A percentile compares a stretch with the other conserved stretches of the same genome.
Evolutionary conservation across 2,797 vertebrate genomes (phyloP).

Genomic region (Orientallactaga sibirica): DNA sequence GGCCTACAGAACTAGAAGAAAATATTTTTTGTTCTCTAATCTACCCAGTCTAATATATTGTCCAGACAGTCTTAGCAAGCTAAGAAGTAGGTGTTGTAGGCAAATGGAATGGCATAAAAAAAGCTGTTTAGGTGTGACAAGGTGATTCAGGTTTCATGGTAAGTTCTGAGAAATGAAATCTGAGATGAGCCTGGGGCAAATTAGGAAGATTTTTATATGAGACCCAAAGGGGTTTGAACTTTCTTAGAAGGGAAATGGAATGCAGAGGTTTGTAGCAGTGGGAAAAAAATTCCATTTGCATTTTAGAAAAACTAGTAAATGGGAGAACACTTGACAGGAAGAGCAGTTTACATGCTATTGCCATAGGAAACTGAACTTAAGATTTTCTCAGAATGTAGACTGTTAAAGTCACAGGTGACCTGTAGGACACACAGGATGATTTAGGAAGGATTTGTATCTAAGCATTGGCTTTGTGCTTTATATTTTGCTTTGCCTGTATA

Average conservation of each 20-base stretch:
- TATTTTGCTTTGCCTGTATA: slow-evolving; percentile 37
- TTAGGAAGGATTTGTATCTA: slow-evolving; percentile 58
- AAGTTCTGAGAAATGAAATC: slow-evolving; percentile 35
- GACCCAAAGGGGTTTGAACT: slow-evolving; percentile 11
- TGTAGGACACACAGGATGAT: neutral
- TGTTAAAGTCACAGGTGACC: slow-evolving; percentile 32
- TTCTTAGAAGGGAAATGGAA: neutral
- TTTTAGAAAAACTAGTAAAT: slow-evolving; percentile 55
- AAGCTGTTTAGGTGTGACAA: slow-evolving; percentile 4
- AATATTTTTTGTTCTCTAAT: slow-evolving; percentile 42
- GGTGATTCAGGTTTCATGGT: neutral
- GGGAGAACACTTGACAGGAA: neutral
- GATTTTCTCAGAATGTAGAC: slow-evolving; percentile 55
- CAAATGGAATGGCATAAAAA: neutral
- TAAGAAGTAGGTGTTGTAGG: slow-evolving; percentile 34
- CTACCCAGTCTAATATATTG: neutral
- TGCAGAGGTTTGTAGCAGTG: slow-evolving; percentile 3
- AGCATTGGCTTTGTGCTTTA: slow-evolving; percentile 37
- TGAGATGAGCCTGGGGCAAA: neutral
- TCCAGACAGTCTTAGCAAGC: neutral
- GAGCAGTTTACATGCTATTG: neutral
- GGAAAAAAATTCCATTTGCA: neutral
- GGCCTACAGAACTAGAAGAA: slow-evolving; percentile 12
- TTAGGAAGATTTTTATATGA: slow-evolving; percentile 44
- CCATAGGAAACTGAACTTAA: slow-evolving; percentile 10